Evolutionary conservation across 1,140 invertebrate species (phyloP), one percentile per base, ranked within the genome.

Genomic region (Aphelinus certus): DNA sequence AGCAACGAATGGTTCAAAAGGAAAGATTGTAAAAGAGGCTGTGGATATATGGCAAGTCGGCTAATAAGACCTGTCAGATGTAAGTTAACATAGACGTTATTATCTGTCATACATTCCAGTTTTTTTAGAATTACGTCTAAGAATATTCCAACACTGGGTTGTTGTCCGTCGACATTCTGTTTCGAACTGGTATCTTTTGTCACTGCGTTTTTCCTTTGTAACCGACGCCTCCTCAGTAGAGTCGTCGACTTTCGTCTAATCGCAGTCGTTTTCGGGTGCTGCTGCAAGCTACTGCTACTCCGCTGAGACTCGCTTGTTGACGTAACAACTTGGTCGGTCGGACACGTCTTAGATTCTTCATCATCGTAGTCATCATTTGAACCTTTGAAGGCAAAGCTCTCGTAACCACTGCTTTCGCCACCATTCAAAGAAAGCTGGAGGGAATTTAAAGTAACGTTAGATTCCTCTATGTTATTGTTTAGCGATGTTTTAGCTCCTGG

Each of bases 31-130:
- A 98, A 87, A 26, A 98, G 85, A 2, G 96, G 95, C 77, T 98
- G 94, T 0, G 96, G 94, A 86, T 96, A 97, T 58, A 93, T 91
- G 3, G 95, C 94, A 55, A 99, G 88, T 71, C 95, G 92, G 56
- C 95, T 93, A 26, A 99, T 91, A 6, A 98, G 88, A 0, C 95
- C 95, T 3, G 96, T 98, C 58, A 98, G 88, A 82, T 96, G 93
- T 66, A 98, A 90, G 89, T 98, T 98, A 2, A 95, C 91, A 77
- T 94, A 93, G 71, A 98, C 88, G 62, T 94, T 94, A 83, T 97
- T 96, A 73, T 93, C 92, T 55, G 95, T 91, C 89, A 98, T 93
- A 71, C 91, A 91, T 81, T 96, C 95, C 26, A 98, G 86, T 86
- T 95, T 96, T 71, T 91, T 90, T 77, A 98, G 90, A 57, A 98